Percentiles rank a stretch among this genome's conserved stretches.
Conservation (phyloP, 2,797 vertebrate species). For the Potorous gilbertii region DNA sequence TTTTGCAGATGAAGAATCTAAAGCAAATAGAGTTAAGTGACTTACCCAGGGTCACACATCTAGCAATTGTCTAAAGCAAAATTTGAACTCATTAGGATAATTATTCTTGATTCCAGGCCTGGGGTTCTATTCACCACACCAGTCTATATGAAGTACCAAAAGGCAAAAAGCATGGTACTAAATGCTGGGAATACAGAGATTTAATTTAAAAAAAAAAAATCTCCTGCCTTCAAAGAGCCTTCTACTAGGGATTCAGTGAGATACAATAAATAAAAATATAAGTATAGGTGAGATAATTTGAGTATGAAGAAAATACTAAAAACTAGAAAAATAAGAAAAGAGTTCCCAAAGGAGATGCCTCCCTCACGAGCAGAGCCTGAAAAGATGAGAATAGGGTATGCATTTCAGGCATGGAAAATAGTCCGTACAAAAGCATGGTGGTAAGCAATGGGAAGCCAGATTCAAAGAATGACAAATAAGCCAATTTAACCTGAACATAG, state of each 20-base stretch:
- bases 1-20: neutral
- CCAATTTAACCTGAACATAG: neutral
- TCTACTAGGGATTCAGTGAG: neutral
- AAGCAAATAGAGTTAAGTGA: neutral
- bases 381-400: neutral
- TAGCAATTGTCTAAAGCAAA: neutral
- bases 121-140: too few species aligned
- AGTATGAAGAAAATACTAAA: neutral
- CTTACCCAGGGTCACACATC: neutral
- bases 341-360: neutral
- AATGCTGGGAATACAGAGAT: neutral
- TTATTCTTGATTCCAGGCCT: neutral
- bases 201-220: neutral
- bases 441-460: neutral
- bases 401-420: neutral
- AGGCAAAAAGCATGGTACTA: neutral
- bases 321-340: neutral
- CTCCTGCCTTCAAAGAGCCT: neutral
- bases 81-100: neutral
- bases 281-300: neutral
- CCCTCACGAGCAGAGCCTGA: neutral
- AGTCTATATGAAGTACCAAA: neutral
- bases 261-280: neutral
- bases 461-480: neutral
- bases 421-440: neutral